phyloP scores from a whole-genome alignment of 2,888 invertebrate species.

The Alloscopus bannaensis region DNA sequence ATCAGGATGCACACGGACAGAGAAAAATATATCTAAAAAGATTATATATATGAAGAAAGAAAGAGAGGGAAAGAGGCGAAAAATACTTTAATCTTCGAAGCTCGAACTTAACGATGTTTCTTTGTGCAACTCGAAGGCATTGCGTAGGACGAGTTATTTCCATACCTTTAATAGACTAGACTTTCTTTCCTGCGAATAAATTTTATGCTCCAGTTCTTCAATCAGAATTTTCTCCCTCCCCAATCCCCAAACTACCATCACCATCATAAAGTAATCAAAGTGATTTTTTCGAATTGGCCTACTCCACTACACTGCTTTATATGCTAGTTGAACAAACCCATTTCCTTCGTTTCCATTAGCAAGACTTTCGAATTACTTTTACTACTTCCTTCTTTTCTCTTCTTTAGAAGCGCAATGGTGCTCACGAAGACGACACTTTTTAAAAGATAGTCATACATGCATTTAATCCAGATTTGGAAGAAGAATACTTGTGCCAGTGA shows the following conservation, averaged over 20 bases:
- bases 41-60: background rate
- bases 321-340: conserved; percentile 37
- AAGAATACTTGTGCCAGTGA: too few relatives aligned
- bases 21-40: background rate
- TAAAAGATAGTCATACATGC: conserved; percentile 13
- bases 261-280: conserved; percentile 50
- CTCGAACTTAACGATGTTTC: conserved; percentile 18
- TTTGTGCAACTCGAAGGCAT: conserved; percentile 12
- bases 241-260: conserved; percentile 34
- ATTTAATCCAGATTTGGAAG: conserved; percentile 22
- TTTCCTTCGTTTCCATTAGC: conserved; percentile 40
- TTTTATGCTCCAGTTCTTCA: conserved; percentile 51
- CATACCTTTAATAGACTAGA: conserved; percentile 10
- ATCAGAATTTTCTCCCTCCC: conserved; percentile 31
- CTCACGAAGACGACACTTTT: conserved; percentile 25
- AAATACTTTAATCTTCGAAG: conserved; percentile 39
- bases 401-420: background rate
- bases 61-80: conserved; percentile 19
- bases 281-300: conserved; percentile 43
- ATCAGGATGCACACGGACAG: background rate
- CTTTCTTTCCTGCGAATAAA: conserved; percentile 24
- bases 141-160: background rate
- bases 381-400: conserved; percentile 19
- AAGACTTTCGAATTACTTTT: conserved; percentile 35
- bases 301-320: conserved; percentile 37